Evolutionary conservation across 2,888 invertebrate species (phyloP), one percentile per base, ranked within the genome.

Genomic region (Emmelina monodactyla): DNA sequence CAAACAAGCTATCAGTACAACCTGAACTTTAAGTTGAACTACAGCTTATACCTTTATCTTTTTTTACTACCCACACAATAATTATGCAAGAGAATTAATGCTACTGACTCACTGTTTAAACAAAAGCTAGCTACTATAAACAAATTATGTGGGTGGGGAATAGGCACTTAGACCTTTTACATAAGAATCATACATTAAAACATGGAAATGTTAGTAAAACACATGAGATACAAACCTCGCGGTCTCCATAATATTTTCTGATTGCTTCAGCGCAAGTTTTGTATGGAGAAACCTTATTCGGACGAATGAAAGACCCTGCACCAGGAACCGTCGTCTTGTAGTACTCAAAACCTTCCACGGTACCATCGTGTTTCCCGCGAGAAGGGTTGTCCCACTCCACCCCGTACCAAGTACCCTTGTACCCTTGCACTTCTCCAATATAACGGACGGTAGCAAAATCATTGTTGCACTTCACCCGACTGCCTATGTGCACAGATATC

Each of bases 371-470:
- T 64, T 95, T 97, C 1, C 98, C 98, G 51, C 97, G 83, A 5
- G 76, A 69, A 2, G 86, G 83, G 52, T 94, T 88, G 63, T 98
- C 97, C 97, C 97, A 98, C 62, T 98, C 97, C n/a, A 98, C 85
- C 1, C 98, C 98, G 37, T 94, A 80, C 97, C 97, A 97, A 16
- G 78, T 59, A 29, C 91, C 91, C 37, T 83, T 70, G 51, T 88
- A 83, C 1, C 88, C 88, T 40, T 85, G 83, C 34, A 86, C 84
- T 58, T 85, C 83, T 32, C 95, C 94, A 42, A 92, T 84, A 68
- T 88, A 94, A 58, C 85, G 85, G 15, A 94, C 85, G 5, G 76
- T 78, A 43, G 65, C 80, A 49, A 75, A 72, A 55, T 78, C 69
- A 38, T 73, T 66, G 42, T 58, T 64, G 45, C 66, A 64, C 54